A percentile compares a stretch with the other conserved stretches of the same genome.
Conservation (phyloP, 2,113 vertebrate genomes). For the Noctilio leporinus region DNA sequence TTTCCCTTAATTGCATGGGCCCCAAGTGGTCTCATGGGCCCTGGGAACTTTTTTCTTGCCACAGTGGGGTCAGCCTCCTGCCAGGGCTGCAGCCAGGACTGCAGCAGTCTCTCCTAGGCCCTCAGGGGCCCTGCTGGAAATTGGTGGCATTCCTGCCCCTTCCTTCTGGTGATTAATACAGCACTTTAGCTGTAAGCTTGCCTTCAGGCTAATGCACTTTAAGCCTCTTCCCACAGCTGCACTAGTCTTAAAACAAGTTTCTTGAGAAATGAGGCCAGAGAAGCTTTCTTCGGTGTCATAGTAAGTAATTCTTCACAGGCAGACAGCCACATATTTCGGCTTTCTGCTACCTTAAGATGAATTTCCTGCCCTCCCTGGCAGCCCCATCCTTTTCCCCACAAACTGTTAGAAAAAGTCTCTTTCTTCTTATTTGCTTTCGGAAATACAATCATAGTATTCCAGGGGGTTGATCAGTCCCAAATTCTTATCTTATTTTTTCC, state of each 20-base stretch:
- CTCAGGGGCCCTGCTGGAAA: not conserved
- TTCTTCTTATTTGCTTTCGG: not conserved
- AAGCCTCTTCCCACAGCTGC: not conserved
- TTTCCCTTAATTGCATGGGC: not conserved
- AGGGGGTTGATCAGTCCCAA: not conserved
- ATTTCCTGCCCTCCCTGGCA: not conserved
- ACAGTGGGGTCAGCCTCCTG: not conserved
- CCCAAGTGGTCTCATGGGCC: not conserved
- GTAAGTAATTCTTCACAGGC: not conserved
- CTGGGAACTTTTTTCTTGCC: not conserved
- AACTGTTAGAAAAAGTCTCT: not conserved
- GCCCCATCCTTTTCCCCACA: not conserved
- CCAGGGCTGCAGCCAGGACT: not conserved
- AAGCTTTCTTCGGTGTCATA: not conserved
- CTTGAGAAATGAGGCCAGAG: not conserved
- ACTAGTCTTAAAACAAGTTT: constrained; percentile 20
- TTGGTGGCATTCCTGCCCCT: not conserved
- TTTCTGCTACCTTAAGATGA: not conserved
- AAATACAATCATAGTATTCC: not conserved
- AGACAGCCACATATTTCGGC: not conserved
- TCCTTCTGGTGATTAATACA: not conserved
- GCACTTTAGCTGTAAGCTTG: not conserved
- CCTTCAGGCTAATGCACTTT: not conserved
- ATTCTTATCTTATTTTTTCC: not conserved
- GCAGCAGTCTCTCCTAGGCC: not conserved